Evolutionary conservation across 2,888 invertebrate genomes (phyloP), one percentile per base, ranked within the genome.

Genomic region (Priocnemis perturbator): DNA sequence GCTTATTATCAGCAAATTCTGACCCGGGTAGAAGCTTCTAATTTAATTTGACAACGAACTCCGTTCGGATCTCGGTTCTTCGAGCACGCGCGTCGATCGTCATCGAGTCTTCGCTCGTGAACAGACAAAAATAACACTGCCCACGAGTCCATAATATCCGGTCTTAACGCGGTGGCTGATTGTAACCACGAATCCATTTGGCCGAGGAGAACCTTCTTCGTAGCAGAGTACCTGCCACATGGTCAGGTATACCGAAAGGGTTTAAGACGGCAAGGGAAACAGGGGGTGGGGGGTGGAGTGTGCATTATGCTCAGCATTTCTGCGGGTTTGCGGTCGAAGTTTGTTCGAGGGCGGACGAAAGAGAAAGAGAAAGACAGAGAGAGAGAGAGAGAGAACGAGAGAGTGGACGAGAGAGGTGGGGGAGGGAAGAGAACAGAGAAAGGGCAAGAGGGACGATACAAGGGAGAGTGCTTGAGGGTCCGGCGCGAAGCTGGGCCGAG

Each of bases 401-500:
- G 73, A 72, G 67, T 55, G 57, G 65, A 60, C 64, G 75, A 78
- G 77, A 70, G 72, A 58, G 58, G 47, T 48, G 61, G 60, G 26
- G 20, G 26, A 5, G 60, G 63, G 59, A 9, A 15, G 52, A 30
- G 58, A 60, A 21, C 52, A 67, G 68, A 69, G 50, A 50, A 48
- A 57, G 62, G 55, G 58, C 68, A 75, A 67, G 61, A 67, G 72
- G 74, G 37, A 69, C 67, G 68, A 67, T 69, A 67, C 71, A 64
- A 26, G 76, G 64, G 74, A 71, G 69, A 53, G 62, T 71, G 68
- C 69, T 74, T 73, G 78, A 77, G 81, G 79, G 83, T 85, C 84
- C 85, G 78, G 81, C 68, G 68, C 66, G 72, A 72, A 67, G 76
- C 71, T 74, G 75, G 78, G 78, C 73, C 73, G 82, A 83, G 81